phyloP scores from a whole-genome alignment of 2,113 vertebrate genomes.

The Lampris megalopsis region DNA sequence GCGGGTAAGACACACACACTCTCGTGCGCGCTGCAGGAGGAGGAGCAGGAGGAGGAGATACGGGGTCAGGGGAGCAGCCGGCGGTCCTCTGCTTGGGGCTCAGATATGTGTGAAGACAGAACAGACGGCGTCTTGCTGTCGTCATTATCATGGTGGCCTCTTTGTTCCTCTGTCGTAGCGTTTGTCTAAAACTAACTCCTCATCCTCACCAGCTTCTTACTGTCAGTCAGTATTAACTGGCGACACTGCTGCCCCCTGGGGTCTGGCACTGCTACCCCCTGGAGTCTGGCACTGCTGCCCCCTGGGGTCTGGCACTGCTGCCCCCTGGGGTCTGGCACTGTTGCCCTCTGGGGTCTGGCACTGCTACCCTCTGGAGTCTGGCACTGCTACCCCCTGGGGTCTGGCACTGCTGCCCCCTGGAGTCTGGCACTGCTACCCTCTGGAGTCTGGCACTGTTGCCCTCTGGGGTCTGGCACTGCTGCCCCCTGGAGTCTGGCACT shows the following conservation, averaged over 20 bases:
- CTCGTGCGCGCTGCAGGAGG: background rate
- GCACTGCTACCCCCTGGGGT: no score
- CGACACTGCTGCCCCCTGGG: conserved; percentile 7
- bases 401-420: no score
- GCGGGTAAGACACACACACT: conserved; percentile 87
- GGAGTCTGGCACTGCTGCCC: no score
- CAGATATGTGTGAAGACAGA: background rate
- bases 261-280: no score
- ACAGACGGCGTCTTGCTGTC: conserved; percentile 1
- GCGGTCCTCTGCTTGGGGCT: background rate
- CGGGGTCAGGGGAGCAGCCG: background rate
- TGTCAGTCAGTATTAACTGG: conserved; percentile 22
- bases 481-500: background rate
- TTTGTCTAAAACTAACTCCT: conserved; percentile 23
- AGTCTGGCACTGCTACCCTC: no score
- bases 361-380: no score
- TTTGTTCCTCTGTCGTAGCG: conserved; percentile 16
- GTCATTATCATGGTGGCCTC: background rate
- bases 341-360: no score
- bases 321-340: no score
- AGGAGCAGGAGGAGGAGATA: background rate
- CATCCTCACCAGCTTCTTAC: conserved; percentile 36
- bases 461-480: background rate
- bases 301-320: no score
- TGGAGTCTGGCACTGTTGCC: no score